Base-by-base conservation (phyloP, 2,888 invertebrate genomes). In the Hoplodrina blanda region DNA sequence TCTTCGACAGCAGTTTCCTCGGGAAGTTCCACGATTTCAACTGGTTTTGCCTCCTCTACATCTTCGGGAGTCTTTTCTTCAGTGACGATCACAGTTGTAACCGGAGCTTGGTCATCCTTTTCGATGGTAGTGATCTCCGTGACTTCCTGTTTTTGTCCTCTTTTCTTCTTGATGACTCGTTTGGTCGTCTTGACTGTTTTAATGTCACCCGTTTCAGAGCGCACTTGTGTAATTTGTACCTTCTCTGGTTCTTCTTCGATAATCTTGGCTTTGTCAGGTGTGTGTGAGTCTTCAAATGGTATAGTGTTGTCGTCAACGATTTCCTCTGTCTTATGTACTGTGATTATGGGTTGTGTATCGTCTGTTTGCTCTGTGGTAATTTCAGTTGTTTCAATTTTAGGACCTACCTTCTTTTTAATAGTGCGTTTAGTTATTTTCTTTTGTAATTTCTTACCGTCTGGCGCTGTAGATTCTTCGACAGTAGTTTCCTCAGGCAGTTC, bases 1-100 rank as follows among this genome's bases (percentile, higher is more conserved):
- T 82, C 76, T 15, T 83, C 82, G 0, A 79, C n/a, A 0, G 62
- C 91, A 0, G 64, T 80, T 10, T 84, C 82, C 33, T 85, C 85
- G 0, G 85, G 85, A 0, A 85, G 41, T 54, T 84, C 85, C 0
- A 85, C 13, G 0, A 80, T 72, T 55, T 85, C 80, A 1, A 73
- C 30, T 0, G 75, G 73, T 19, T 91, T 41, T 0, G 44, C 30
- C 0, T 73, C 56, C 8, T 69, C 49, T 1, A 8, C 15, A 20
- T 66, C 62, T 70, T 54, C 91, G 80, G 80, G 91, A 79, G 46
- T 90, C 87, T 78, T 85, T 78, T 86, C 94, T 87, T 81, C 93
- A 79, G 94, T 95, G 0, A 89, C 82, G 0, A 75, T 84, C 0
- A 87, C 83, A 0, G 83, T 87, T 0, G 85, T 87, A 0, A 76